A percentile compares a stretch with the other conserved stretches of the same genome.
Evolutionary conservation across 2,797 vertebrate species (phyloP).

Genomic region (Micromesistius poutassou): DNA sequence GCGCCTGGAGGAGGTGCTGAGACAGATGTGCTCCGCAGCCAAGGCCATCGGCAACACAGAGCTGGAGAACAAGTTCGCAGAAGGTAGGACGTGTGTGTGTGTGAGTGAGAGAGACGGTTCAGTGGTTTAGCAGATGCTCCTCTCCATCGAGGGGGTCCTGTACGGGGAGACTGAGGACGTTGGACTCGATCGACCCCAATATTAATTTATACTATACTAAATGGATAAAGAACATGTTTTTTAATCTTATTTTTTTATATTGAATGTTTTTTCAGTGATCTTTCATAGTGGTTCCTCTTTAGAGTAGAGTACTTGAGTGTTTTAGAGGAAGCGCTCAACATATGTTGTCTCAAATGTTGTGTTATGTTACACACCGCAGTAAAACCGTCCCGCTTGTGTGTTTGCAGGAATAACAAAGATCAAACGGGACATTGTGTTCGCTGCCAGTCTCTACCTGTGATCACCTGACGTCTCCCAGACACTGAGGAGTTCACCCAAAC

Average conservation of each 20-base stretch:
- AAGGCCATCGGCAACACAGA: slow-evolving; percentile 99
- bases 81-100: slow-evolving; percentile 68
- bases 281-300: not conserved
- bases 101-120: too few relatives aligned
- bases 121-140: too few relatives aligned
- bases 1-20: slow-evolving; percentile 89
- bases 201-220: too few relatives aligned
- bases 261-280: not conserved
- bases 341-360: not conserved
- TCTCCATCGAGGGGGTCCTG: too few relatives aligned
- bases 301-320: not conserved
- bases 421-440: slow-evolving; percentile 98
- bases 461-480: not conserved
- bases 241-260: not conserved
- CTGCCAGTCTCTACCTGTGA: slow-evolving; percentile 95
- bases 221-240: too few relatives aligned
- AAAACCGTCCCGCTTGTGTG: slow-evolving; percentile 23
- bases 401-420: slow-evolving; percentile 92
- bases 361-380: not conserved
- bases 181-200: too few relatives aligned
- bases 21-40: slow-evolving; percentile 97
- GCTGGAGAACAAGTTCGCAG: slow-evolving; percentile 91
- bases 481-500: fast-evolving
- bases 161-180: too few relatives aligned
- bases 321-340: not conserved